These are phyloP conservation scores for Psammodynastes pulverulentus DNA, from an alignment of 2,113 vertebrate genomes.

Conservation along the genomic window DNA sequence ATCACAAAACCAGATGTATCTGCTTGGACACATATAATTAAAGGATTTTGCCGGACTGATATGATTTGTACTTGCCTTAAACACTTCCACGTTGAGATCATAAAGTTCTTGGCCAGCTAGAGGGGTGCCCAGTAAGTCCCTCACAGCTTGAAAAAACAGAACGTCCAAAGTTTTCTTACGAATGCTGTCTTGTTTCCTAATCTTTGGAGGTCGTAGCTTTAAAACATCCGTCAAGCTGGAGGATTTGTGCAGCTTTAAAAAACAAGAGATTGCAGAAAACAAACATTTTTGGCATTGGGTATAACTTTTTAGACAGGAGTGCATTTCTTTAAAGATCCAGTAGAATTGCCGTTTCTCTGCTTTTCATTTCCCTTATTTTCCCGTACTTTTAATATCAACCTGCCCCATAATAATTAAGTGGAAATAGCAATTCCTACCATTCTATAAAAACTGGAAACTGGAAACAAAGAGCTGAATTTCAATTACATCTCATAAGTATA, in stretches of 20 bases:
- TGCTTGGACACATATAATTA: not conserved
- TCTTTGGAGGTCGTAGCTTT: constrained; percentile 50
- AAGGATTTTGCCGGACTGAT: not conserved
- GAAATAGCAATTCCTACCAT: not conserved
- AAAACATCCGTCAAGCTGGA: constrained; percentile 21
- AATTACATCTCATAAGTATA: not conserved
- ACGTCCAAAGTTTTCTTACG: constrained; percentile 68
- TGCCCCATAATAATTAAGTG: not conserved
- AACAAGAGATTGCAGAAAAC: not conserved
- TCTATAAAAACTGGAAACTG: not conserved
- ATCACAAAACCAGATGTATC: not conserved
- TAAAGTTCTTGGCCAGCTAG: constrained; percentile 75
- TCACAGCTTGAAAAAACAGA: constrained; percentile 74
- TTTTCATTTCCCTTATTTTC: not conserved
- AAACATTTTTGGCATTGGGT: not conserved
- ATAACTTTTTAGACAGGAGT: not conserved
- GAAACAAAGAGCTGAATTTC: not conserved
- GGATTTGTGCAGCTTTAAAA: constrained; percentile 55
- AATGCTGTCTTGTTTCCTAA: constrained; percentile 65
- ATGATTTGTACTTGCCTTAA: constrained; percentile 68
- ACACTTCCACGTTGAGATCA: constrained; percentile 75
- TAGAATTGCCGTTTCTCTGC: not conserved
- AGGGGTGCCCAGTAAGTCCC: constrained; percentile 67
- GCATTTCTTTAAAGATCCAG: not conserved
- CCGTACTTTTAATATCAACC: not conserved